Evolutionary conservation across 1,140 invertebrate species (phyloP).

Genomic region (Papilio aristodemus): DNA sequence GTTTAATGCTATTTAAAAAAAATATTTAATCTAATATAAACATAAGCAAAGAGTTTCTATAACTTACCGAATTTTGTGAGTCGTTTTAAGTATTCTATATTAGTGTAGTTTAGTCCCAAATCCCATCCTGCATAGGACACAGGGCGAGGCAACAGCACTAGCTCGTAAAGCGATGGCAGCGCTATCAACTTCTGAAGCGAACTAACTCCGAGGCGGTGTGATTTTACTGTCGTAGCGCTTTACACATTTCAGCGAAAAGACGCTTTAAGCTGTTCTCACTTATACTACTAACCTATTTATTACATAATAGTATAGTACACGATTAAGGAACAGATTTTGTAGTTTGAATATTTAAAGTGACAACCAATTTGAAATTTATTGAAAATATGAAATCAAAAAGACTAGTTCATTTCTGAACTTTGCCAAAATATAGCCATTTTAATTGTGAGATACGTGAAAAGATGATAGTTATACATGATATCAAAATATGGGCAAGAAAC

Average conservation of each 20-base stretch:
- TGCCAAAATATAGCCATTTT: not conserved
- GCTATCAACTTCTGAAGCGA: constrained; percentile 40
- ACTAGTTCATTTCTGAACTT: not conserved
- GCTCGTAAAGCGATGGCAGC: constrained; percentile 32
- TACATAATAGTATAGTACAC: constrained; percentile 1
- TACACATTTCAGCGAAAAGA: not conserved
- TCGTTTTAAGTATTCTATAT: not conserved
- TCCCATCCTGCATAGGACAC: constrained; percentile 40
- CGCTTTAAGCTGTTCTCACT: not conserved
- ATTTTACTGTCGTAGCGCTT: not conserved
- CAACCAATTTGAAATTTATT: not conserved
- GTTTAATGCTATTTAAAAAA: too few relatives aligned
- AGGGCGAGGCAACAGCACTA: constrained; percentile 1
- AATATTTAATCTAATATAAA: not conserved
- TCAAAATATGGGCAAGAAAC: not conserved
- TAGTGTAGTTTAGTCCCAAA: constrained; percentile 17
- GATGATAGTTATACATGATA: not conserved
- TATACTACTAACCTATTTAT: constrained; percentile 27
- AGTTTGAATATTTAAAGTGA: not conserved
- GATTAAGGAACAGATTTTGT: not conserved
- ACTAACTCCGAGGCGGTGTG: constrained; percentile 38
- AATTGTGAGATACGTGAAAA: not conserved
- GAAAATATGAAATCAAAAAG: not conserved
- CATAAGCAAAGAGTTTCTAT: not conserved
- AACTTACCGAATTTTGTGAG: constrained; percentile 13